Evolutionary conservation across 2,888 invertebrate genomes (phyloP).

Genomic region (Sinelater perroti): DNA sequence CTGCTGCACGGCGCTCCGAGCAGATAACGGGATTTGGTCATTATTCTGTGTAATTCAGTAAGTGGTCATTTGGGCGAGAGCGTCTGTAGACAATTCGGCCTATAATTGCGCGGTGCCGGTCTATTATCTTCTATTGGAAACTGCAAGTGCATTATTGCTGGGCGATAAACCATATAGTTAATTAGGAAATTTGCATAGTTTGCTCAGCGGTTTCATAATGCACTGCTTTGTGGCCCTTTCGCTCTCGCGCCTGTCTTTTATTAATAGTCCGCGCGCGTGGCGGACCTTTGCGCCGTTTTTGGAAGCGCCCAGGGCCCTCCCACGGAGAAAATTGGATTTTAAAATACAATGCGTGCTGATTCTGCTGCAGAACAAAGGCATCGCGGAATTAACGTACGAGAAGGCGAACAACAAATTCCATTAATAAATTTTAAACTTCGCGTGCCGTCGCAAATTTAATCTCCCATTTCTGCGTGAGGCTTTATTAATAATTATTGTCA

Average conservation of each 20-base stretch:
- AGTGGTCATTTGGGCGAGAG: slow-evolving; percentile 16
- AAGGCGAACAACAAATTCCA: slow-evolving; percentile 15
- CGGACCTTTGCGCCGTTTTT: slow-evolving; percentile 24
- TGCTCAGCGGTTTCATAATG: slow-evolving; percentile 31
- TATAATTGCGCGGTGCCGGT: slow-evolving; percentile 25
- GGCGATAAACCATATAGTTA: slow-evolving; percentile 41
- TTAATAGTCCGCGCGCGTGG: slow-evolving; percentile 8
- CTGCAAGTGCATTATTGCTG: slow-evolving; percentile 39
- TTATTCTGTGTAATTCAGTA: slow-evolving; percentile 13
- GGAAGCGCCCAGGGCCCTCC: background rate
- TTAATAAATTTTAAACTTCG: slow-evolving; percentile 22
- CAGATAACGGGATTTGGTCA: slow-evolving; percentile 17
- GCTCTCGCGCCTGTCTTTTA: slow-evolving; percentile 5
- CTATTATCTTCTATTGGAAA: slow-evolving; percentile 34
- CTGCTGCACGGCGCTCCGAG: background rate
- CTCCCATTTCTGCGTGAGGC: slow-evolving; percentile 1
- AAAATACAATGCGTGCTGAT: slow-evolving; percentile 26
- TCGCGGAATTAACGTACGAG: slow-evolving; percentile 23
- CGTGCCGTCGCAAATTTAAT: slow-evolving; percentile 18
- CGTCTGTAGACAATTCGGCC: slow-evolving; percentile 26
- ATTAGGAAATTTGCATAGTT: slow-evolving; percentile 45
- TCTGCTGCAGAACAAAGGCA: slow-evolving; percentile 17
- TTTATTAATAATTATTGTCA: slow-evolving; percentile 6
- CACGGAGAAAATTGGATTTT: slow-evolving; percentile 23
- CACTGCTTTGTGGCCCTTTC: slow-evolving; percentile 18